A percentile compares a stretch with the other conserved stretches of the same genome.
These are phyloP conservation scores for Scylla paramamosain DNA, from an alignment of 1,140 invertebrate genomes.

Conservation along the genomic window DNA sequence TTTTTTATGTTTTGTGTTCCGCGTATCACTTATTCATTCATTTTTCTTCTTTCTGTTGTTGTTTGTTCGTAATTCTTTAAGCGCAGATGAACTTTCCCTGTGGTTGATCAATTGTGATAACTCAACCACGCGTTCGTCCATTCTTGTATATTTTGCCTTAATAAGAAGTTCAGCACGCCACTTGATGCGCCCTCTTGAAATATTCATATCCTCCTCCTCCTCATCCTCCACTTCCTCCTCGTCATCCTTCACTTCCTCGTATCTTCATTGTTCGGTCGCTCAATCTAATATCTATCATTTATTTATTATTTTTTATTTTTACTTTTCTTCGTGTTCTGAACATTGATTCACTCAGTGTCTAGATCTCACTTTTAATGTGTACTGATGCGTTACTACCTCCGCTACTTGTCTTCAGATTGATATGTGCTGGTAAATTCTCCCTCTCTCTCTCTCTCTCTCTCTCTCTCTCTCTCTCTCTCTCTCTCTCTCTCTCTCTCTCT, in stretches of 20 bases:
- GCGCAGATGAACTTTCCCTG: too few species aligned
- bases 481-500: background rate
- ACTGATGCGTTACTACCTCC: too few species aligned
- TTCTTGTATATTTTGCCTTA: background rate
- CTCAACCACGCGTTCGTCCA: background rate
- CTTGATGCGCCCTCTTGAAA: background rate
- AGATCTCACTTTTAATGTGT: background rate
- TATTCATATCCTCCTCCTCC: background rate
- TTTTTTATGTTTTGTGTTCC: too few species aligned
- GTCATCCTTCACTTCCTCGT: background rate
- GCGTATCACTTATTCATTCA: too few species aligned
- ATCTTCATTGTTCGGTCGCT: background rate
- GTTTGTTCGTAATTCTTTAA: too few species aligned
- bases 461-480: conserved; percentile 20
- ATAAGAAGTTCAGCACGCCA: background rate
- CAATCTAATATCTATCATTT: background rate
- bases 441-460: conserved; percentile 20
- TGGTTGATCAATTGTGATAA: background rate
- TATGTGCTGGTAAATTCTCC: background rate
- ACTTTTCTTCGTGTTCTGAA: too few species aligned
- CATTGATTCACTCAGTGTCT: background rate
- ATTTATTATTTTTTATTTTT: too few species aligned
- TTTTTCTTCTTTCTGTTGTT: too few species aligned
- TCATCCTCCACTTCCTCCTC: background rate
- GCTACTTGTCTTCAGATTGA: too few species aligned